Conservation (phyloP, 1,140 invertebrate genomes). For the Agrypnia vestita region DNA sequence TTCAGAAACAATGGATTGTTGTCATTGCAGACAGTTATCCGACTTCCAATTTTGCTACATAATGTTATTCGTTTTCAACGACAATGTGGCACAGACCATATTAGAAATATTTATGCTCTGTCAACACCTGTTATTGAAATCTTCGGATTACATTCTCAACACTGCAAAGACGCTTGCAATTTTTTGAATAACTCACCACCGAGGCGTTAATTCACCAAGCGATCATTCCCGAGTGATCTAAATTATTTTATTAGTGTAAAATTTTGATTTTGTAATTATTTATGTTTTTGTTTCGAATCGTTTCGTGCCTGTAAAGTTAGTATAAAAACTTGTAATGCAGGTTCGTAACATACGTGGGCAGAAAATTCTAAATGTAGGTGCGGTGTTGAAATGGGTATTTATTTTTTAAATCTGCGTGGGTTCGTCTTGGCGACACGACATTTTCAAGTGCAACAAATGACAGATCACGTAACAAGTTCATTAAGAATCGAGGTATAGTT, state of each 20-base stretch:
- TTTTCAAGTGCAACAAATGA: constrained; percentile 7
- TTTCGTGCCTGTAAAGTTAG: not conserved
- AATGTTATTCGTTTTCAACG: constrained; percentile 8
- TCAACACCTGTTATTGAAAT: constrained; percentile 5
- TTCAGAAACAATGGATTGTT: constrained; percentile 6
- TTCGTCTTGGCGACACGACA: constrained; percentile 14
- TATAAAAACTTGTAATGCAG: constrained; percentile 3
- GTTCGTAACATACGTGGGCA: not conserved
- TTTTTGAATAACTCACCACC: too few relatives aligned
- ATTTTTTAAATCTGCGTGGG: constrained; percentile 15
- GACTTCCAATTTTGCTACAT: constrained; percentile 8
- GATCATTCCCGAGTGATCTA: too few relatives aligned
- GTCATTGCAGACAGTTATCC: constrained; percentile 23
- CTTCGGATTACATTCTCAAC: not conserved
- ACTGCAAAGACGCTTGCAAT: not conserved
- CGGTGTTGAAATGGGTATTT: constrained; percentile 30
- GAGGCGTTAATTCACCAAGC: too few relatives aligned
- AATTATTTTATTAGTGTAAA: too few relatives aligned
- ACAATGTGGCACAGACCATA: constrained; percentile 24
- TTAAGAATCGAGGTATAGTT: not conserved
- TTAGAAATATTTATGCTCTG: constrained; percentile 33
- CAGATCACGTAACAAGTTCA: not conserved
- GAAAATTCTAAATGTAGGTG: constrained; percentile 16
- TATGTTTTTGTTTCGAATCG: too few relatives aligned
- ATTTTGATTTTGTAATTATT: too few relatives aligned